Percentiles rank a stretch among this genome's conserved stretches.
phyloP scores from a whole-genome alignment of 2,888 invertebrate genomes.

The Tipula confusa region DNA sequence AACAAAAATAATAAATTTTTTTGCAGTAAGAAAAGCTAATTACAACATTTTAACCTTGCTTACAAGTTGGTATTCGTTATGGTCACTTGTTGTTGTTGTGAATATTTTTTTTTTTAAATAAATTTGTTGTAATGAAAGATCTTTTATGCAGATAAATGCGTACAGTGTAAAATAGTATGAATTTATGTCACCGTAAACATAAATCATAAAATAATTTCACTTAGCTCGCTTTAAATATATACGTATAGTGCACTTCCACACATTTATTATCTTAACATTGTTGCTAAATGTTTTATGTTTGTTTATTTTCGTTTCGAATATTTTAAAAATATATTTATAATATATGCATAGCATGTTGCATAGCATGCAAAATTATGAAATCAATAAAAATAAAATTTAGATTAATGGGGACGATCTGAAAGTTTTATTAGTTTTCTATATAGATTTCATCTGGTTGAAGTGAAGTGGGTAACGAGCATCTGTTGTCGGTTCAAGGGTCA shows the following conservation, averaged over 20 bases:
- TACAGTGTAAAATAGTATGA: neutral
- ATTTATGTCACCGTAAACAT: neutral
- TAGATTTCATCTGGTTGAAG: too few species aligned
- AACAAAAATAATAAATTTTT: too few species aligned
- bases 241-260: neutral
- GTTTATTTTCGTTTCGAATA: neutral
- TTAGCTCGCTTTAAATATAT: neutral
- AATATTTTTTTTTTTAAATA: neutral
- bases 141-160: neutral
- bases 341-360: too few species aligned
- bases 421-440: too few species aligned
- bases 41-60: neutral
- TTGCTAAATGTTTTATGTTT: neutral
- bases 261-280: neutral
- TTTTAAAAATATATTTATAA: too few species aligned
- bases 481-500: too few species aligned
- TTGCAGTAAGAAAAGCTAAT: neutral
- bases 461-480: too few species aligned
- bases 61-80: neutral
- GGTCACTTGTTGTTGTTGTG: neutral
- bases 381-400: too few species aligned
- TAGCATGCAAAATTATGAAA: neutral
- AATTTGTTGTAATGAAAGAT: neutral
- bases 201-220: neutral
- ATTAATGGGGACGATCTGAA: too few species aligned